Conservation (phyloP, 2,888 invertebrate species). For the Eristalinus sepulchralis region DNA sequence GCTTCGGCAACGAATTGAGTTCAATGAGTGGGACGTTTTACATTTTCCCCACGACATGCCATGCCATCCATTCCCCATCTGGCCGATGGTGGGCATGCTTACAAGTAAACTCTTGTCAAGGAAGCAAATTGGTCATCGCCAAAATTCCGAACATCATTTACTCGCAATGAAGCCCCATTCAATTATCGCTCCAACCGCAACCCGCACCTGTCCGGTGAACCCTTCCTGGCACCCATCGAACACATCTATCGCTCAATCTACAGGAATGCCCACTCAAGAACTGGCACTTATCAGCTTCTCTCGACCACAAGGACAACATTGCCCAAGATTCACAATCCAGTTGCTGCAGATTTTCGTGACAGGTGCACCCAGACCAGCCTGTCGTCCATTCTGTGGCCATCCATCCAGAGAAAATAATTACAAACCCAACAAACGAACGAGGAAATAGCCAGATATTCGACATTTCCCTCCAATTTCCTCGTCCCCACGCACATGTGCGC, state of each 20-base stretch:
- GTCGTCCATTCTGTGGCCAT: not conserved
- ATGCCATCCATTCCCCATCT: too few relatives aligned
- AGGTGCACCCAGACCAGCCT: not conserved
- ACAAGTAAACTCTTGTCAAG: too few relatives aligned
- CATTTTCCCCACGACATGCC: too few relatives aligned
- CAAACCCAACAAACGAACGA: not conserved
- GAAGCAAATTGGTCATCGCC: too few relatives aligned
- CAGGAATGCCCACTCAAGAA: not conserved
- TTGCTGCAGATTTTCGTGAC: not conserved
- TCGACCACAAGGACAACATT: not conserved
- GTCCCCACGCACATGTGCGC: not conserved
- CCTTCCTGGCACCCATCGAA: not conserved
- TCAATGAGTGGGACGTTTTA: too few relatives aligned
- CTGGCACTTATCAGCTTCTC: not conserved
- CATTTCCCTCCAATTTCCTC: slow-evolving; percentile 11
- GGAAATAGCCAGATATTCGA: slow-evolving; percentile 6
- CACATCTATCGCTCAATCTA: not conserved
- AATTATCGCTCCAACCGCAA: not conserved
- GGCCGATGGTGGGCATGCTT: too few relatives aligned
- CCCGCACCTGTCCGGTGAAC: not conserved
- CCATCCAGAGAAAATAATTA: slow-evolving; percentile 3
- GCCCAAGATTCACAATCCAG: not conserved
- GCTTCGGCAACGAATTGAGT: not conserved
- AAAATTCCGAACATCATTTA: too few relatives aligned
- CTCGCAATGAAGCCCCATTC: too few relatives aligned